Evolutionary conservation across 2,113 vertebrate genomes (phyloP).

Genomic region (Dromaius novaehollandiae): DNA sequence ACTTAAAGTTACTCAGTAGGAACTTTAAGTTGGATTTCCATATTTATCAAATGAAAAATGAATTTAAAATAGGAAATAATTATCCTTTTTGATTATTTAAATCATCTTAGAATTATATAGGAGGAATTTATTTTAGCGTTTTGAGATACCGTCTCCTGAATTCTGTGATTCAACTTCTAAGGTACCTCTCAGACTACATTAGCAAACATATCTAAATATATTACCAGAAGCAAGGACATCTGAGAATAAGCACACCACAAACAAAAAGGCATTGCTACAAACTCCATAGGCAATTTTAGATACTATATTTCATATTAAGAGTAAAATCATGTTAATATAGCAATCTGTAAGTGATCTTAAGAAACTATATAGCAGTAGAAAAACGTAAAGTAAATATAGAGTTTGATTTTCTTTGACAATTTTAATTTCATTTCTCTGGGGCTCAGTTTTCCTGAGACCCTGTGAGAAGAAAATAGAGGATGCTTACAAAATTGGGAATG

Average conservation of each 20-base stretch:
- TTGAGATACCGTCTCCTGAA: not conserved
- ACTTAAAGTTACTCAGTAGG: not conserved
- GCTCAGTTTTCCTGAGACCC: not conserved
- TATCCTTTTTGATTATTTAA: not conserved
- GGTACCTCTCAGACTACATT: fast-evolving
- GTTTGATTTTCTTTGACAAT: not conserved
- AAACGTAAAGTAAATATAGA: not conserved
- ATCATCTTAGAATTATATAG: not conserved
- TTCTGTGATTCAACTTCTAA: not conserved
- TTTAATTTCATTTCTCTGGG: not conserved
- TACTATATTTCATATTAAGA: not conserved
- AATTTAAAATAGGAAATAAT: not conserved
- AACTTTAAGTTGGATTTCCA: not conserved
- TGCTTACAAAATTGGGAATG: not conserved
- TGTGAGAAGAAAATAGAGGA: not conserved
- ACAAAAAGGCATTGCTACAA: not conserved
- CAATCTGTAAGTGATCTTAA: not conserved
- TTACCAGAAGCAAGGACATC: not conserved
- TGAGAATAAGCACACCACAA: not conserved
- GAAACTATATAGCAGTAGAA: not conserved
- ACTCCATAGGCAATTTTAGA: not conserved
- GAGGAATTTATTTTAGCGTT: not conserved
- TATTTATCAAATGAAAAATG: not conserved
- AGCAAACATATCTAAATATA: not conserved
- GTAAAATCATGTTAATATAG: not conserved